Evolutionary conservation across 1,140 invertebrate genomes (phyloP).

Genomic region (Daktulosphaira vitifoliae): DNA sequence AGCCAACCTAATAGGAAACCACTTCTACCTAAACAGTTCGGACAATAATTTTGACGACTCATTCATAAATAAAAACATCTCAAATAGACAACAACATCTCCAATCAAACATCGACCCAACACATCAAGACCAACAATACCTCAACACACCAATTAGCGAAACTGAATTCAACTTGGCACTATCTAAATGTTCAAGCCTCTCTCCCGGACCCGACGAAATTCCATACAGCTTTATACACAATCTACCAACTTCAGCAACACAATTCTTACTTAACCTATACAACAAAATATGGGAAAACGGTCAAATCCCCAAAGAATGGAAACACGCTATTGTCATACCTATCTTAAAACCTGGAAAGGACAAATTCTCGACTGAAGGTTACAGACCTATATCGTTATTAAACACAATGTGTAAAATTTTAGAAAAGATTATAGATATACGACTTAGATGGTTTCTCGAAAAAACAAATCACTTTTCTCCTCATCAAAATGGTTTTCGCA

Average conservation of each 20-base stretch:
- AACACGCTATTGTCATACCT: not conserved
- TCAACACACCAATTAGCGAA: not conserved
- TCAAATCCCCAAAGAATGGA: not conserved
- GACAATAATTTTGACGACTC: not conserved
- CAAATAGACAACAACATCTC: not conserved
- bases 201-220: not conserved
- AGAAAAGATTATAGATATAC: not conserved
- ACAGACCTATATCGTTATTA: not conserved
- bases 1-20: not conserved
- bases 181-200: not conserved
- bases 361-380: not conserved
- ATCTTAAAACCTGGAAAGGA: conserved; percentile 1
- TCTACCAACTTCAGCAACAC: not conserved
- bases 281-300: not conserved
- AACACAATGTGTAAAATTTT: conserved; percentile 5
- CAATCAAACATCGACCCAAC: not conserved
- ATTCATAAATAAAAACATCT: not conserved
- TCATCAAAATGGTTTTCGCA: not conserved
- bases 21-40: not conserved
- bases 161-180: not conserved
- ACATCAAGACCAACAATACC: not conserved
- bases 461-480: not conserved
- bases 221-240: not conserved
- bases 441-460: not conserved
- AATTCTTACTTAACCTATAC: not conserved